phyloP scores from a whole-genome alignment of 2,113 vertebrate species.

The Poeciliopsis turrubarensis region DNA sequence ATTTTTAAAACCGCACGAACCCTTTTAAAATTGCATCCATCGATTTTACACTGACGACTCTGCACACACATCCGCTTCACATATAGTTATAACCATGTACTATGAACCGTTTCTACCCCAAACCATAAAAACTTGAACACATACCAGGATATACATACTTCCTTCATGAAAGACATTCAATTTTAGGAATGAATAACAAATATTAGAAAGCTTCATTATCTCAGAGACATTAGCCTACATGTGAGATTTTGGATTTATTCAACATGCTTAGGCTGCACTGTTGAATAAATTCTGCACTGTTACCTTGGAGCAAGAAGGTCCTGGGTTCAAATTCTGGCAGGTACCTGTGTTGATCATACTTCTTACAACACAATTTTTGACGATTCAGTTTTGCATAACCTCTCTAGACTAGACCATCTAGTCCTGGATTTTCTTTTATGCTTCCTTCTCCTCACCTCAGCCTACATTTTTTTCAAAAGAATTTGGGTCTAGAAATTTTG shows the following conservation, averaged over 20 bases:
- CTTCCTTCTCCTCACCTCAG: neutral
- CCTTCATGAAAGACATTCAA: neutral
- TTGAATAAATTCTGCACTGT: too few relatives aligned
- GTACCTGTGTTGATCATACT: too few relatives aligned
- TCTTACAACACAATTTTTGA: neutral
- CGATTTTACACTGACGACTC: neutral
- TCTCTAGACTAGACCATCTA: neutral
- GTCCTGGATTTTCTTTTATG: neutral
- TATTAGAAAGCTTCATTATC: neutral
- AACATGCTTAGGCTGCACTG: too few relatives aligned
- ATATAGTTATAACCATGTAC: too few relatives aligned
- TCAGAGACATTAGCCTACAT: neutral
- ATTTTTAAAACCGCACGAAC: neutral
- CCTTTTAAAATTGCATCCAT: neutral
- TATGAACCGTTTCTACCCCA: neutral
- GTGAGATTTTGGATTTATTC: neutral
- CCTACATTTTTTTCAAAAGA: neutral
- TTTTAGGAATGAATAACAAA: too few relatives aligned
- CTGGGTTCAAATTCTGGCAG: too few relatives aligned
- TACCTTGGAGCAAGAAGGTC: too few relatives aligned
- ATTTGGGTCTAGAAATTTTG: neutral
- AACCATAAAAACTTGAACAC: neutral
- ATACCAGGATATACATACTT: neutral
- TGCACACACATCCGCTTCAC: neutral
- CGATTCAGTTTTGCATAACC: neutral